Conservation (phyloP, 2,113 vertebrate species). For the Myotis lucifugus region DNA sequence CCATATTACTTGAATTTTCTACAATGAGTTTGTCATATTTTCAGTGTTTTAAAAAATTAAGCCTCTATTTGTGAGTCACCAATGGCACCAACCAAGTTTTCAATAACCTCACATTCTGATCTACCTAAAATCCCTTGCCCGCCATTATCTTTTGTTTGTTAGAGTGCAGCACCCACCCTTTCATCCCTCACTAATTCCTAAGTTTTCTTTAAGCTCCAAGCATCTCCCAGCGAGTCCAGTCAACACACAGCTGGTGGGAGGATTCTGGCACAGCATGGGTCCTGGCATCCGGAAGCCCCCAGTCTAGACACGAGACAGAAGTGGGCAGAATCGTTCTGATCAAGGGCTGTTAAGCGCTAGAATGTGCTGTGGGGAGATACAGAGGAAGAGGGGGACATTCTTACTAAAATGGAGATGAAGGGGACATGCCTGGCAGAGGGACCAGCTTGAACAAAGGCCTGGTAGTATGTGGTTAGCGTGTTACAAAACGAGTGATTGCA, state of each 20-base stretch:
- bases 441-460: neutral
- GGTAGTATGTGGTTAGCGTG: neutral
- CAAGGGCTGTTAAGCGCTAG: neutral
- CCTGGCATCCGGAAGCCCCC: neutral
- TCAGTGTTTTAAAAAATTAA: neutral
- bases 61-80: neutral
- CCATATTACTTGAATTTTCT: constrained; percentile 11
- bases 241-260: neutral
- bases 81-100: neutral
- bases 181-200: neutral
- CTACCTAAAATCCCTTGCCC: neutral
- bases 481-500: neutral
- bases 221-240: neutral
- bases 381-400: neutral
- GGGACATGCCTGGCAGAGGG: neutral
- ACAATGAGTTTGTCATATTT: neutral
- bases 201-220: neutral
- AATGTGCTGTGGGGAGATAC: neutral
- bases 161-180: neutral
- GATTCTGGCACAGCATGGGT: neutral
- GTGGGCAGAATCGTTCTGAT: neutral
- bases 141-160: neutral
- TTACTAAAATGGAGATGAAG: neutral
- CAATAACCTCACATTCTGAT: neutral
- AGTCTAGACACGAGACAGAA: neutral